Base-by-base conservation (phyloP, 2,113 vertebrate species). In the Cinclus cinclus region DNA sequence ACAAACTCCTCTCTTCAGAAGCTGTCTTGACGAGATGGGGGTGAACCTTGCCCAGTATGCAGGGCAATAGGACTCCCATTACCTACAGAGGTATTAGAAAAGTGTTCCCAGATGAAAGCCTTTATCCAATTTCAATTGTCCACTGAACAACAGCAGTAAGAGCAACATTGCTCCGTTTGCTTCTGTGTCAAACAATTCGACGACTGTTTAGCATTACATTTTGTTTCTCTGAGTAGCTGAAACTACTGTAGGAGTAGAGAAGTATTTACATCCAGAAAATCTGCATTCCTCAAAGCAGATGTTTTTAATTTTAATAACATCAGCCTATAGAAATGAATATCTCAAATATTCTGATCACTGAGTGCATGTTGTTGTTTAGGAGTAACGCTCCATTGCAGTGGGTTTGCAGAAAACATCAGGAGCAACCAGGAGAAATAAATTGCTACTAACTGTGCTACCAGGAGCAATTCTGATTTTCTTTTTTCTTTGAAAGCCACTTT, bases 51-150 rank as follows among this genome's bases (percentile, higher is more conserved):
- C 82, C 71, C 86, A 82, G 37, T 10, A 12, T 7, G 37, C 41
- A 59, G 79, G 89, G 64, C 83, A 87, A 11, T 41, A 70, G 80
- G 93, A 97, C 94, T 87, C 76, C 83, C 86, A 83, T 97, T 97
- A 94, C 96, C 96, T 97, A 94, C 93, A 94, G 97, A 97, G 87
- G 95, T 97, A 97, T 95, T 97, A 97, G 95, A 83, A 96, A 98
- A 97, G 91, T 94, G 91, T 41, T 96, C 93, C 96, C 97, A 98
- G 96, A 92, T 98, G 98, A 98, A 97, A 98, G 87, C 91, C 85
- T 97, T 98, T 98, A 97, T 96, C 96, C 96, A 97, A 90, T 97
- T 96, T 91, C 94, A 93, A 90, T 97, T 98, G 96, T 97, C 97
- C 78, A 73, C 95, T 95, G 91, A 89, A 97, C 89, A 96, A 94